Conservation (phyloP, 2,113 vertebrate species). For the Larimichthys polyactis region DNA sequence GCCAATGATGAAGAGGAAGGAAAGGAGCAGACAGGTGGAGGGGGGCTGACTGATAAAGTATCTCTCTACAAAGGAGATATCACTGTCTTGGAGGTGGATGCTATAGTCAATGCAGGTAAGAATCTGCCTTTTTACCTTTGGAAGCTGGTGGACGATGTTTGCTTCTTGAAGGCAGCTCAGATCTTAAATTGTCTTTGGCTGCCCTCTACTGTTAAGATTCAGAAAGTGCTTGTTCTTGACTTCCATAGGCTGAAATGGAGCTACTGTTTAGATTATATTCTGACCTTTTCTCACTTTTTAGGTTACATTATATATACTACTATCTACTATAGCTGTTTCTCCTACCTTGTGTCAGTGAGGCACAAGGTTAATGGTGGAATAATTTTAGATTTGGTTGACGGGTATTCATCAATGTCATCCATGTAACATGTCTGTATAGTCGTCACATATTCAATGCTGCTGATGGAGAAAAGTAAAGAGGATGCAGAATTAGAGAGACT, state of each 20-base stretch:
- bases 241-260: background rate
- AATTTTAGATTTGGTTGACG: background rate
- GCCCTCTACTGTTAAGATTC: constrained; percentile 76
- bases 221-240: constrained; percentile 35
- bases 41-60: constrained; percentile 89
- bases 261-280: background rate
- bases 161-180: background rate
- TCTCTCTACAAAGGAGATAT: constrained; percentile 98
- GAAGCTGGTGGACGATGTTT: constrained; percentile 12
- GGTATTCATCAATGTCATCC: background rate
- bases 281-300: background rate
- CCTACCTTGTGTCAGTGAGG: background rate
- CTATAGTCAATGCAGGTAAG: constrained; percentile 99
- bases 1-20: constrained; percentile 83
- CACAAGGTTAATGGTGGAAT: background rate
- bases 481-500: background rate
- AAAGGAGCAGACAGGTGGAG: constrained; percentile 50
- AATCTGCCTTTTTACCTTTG: constrained; percentile 30
- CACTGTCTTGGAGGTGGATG: constrained; percentile 94
- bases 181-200: constrained; percentile 48
- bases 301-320: background rate
- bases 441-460: background rate
- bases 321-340: background rate
- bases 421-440: background rate
- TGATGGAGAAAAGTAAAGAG: background rate